A percentile compares a stretch with the other conserved stretches of the same genome.
phyloP scores from a whole-genome alignment of 2,888 invertebrate species.

The Diaperis boleti region DNA sequence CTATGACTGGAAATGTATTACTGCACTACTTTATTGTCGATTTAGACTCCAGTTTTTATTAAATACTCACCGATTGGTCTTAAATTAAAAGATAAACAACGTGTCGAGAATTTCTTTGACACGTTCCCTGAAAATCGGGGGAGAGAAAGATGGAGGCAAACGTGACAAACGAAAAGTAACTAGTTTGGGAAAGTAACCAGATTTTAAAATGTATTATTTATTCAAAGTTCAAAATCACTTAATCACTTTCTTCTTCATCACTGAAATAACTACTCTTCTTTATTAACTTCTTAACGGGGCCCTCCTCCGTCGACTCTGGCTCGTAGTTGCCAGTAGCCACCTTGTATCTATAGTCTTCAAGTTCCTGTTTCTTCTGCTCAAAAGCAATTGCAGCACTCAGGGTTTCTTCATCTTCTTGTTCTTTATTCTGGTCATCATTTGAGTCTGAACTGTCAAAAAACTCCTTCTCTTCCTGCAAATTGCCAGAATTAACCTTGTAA shows the following conservation, averaged over 20 bases:
- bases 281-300: conserved; percentile 67
- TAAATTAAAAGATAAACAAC: conserved; percentile 23
- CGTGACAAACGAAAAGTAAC: conserved; percentile 9
- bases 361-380: conserved; percentile 70
- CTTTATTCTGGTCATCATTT: too few relatives aligned
- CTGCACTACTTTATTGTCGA: too few relatives aligned
- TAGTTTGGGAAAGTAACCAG: conserved; percentile 1
- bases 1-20: conserved; percentile 8
- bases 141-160: conserved; percentile 27
- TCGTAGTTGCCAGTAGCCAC: conserved; percentile 67
- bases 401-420: conserved; percentile 72
- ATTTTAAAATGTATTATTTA: conserved; percentile 27
- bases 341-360: conserved; percentile 67
- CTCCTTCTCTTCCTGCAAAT: conserved; percentile 53
- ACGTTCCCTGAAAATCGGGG: conserved; percentile 23
- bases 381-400: conserved; percentile 75
- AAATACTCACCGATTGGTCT: conserved; percentile 50
- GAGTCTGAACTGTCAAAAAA: conserved; percentile 59
- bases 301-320: conserved; percentile 50
- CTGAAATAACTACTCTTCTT: conserved; percentile 78
- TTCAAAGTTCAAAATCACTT: too few relatives aligned
- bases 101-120: conserved; percentile 19
- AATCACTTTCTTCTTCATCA: conserved; percentile 75
- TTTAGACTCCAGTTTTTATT: conserved; percentile 1
- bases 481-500: background rate